Conservation (phyloP, 2,888 invertebrate genomes). For the Eurytoma adleriae region DNA sequence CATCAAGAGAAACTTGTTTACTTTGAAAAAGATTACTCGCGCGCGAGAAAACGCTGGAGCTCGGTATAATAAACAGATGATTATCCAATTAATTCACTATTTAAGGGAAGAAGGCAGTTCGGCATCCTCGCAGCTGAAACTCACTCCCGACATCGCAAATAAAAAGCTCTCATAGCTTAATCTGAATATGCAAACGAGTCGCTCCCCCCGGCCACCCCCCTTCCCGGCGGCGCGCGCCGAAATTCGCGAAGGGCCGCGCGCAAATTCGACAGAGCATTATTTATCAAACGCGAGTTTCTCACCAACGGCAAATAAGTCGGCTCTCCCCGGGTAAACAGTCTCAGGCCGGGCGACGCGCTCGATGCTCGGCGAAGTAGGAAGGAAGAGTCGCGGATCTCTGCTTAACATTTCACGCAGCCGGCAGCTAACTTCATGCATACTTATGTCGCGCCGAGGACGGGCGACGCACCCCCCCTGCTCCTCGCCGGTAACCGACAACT, state of each 20-base stretch:
- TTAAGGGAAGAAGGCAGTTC: too few relatives aligned
- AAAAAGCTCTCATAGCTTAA: slow-evolving; percentile 41
- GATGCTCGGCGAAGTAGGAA: slow-evolving; percentile 50
- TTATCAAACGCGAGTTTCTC: slow-evolving; percentile 67
- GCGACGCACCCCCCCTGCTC: not conserved
- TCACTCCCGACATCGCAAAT: slow-evolving; percentile 11
- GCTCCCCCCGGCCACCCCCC: not conserved
- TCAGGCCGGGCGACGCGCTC: slow-evolving; percentile 51
- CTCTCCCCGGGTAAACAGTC: slow-evolving; percentile 63
- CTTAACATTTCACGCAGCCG: slow-evolving; percentile 69
- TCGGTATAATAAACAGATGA: too few relatives aligned
- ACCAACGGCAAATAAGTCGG: slow-evolving; percentile 15
- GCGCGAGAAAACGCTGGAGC: too few relatives aligned
- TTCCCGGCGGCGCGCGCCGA: slow-evolving; percentile 33
- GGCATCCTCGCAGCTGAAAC: too few relatives aligned
- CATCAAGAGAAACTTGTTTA: too few relatives aligned
- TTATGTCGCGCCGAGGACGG: slow-evolving; percentile 59
- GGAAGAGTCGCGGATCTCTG: slow-evolving; percentile 54
- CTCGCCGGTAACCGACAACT: too few relatives aligned
- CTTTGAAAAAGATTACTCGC: too few relatives aligned
- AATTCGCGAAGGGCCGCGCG: slow-evolving; percentile 61
- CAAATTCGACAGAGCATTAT: slow-evolving; percentile 69
- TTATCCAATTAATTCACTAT: too few relatives aligned
- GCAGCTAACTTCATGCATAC: slow-evolving; percentile 70
- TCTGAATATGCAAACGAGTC: slow-evolving; percentile 48